Percentiles rank a stretch among this genome's conserved stretches.
Conservation (phyloP, 2,797 vertebrate species). For the Cryptoprocta ferox region DNA sequence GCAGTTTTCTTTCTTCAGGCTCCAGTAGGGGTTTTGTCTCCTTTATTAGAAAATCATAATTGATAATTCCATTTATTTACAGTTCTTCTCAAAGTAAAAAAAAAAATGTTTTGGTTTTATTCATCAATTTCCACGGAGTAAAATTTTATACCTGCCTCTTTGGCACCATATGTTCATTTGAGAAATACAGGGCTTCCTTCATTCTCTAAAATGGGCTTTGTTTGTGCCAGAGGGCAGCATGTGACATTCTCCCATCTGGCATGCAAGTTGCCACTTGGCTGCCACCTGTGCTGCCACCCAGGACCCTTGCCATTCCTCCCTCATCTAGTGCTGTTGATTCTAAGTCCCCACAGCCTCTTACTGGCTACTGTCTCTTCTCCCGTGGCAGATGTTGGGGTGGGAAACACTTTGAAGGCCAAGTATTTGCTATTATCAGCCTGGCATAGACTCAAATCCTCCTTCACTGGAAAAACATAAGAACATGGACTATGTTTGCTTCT, state of each 20-base stretch:
- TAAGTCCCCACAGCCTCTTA: neutral
- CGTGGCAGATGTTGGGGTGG: slow-evolving; percentile 73
- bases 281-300: slow-evolving; percentile 65
- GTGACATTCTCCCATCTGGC: slow-evolving; percentile 75
- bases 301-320: neutral
- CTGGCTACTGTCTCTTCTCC: slow-evolving; percentile 37
- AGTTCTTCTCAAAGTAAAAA: neutral
- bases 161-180: slow-evolving; percentile 63
- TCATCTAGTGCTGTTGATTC: neutral
- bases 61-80: neutral
- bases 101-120: slow-evolving; percentile 22
- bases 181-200: slow-evolving; percentile 49
- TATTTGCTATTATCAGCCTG: slow-evolving; percentile 56
- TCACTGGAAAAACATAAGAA: neutral
- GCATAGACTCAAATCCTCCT: slow-evolving; percentile 16
- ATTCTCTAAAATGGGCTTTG: slow-evolving; percentile 62
- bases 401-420: slow-evolving; percentile 59
- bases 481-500: neutral
- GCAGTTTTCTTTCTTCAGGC: slow-evolving; percentile 1
- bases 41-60: slow-evolving; percentile 5
- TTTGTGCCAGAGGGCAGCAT: slow-evolving; percentile 70
- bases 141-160: slow-evolving; percentile 45
- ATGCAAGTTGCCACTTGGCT: slow-evolving; percentile 75
- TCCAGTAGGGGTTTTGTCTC: neutral
- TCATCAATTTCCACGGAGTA: neutral